phyloP scores from a whole-genome alignment of 2,113 vertebrate species.

The Muntiacus reevesi region DNA sequence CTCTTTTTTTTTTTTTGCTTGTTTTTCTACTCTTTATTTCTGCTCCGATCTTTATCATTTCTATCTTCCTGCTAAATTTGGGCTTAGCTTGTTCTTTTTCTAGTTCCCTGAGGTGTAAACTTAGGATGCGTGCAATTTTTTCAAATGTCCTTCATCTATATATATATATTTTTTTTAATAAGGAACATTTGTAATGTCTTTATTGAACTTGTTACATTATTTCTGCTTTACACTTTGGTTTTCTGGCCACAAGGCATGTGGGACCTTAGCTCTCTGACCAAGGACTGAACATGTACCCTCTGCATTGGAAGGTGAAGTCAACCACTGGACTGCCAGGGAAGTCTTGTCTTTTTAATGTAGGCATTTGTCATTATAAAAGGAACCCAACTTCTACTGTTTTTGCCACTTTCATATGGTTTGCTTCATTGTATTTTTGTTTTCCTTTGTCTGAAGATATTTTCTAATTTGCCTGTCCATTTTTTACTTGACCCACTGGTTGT shows the following conservation, averaged over 20 bases:
- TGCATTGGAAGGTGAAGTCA: neutral
- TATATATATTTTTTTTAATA: neutral
- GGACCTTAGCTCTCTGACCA: neutral
- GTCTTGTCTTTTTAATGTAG: neutral
- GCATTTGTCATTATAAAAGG: neutral
- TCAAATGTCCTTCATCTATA: neutral
- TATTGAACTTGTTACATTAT: neutral
- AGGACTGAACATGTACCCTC: neutral
- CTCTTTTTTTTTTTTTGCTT: neutral
- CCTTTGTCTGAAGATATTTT: neutral
- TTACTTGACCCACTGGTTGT: neutral
- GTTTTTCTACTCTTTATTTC: neutral
- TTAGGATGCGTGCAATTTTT: neutral
- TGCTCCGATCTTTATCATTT: neutral
- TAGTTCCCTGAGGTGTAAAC: neutral
- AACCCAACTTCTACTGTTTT: neutral
- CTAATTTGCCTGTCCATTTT: neutral
- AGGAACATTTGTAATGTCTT: neutral
- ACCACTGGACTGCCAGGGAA: fast-evolving
- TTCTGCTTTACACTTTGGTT: neutral
- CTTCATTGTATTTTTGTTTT: neutral
- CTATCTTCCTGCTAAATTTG: neutral
- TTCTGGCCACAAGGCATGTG: neutral
- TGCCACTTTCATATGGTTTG: neutral
- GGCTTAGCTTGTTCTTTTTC: neutral